Conservation (phyloP, 1,140 invertebrate genomes). For the Danaus melanippus region DNA sequence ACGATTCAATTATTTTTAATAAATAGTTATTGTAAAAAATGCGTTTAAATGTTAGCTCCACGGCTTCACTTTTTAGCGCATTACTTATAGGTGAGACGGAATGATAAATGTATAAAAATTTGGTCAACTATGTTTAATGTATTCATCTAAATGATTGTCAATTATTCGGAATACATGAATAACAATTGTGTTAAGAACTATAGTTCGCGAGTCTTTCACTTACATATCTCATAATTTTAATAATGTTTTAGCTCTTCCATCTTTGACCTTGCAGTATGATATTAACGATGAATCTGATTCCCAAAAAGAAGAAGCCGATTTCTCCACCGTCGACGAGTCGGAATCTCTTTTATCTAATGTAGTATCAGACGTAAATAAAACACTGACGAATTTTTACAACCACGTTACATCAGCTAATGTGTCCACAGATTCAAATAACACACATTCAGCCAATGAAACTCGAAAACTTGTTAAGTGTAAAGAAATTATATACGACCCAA, state of each 20-base stretch:
- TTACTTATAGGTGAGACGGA: conserved; percentile 12
- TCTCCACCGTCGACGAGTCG: conserved; percentile 57
- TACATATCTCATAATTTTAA: conserved; percentile 5
- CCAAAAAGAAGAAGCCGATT: conserved; percentile 35
- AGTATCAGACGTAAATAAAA: conserved; percentile 59
- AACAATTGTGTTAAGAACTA: no score
- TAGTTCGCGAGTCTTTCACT: not conserved
- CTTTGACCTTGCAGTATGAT: conserved; percentile 41
- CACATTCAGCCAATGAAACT: conserved; percentile 51
- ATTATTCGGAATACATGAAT: no score
- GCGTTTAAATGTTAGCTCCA: no score
- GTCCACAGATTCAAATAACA: conserved; percentile 44
- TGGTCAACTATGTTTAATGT: conserved; percentile 1
- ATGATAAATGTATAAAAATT: not conserved
- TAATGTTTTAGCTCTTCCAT: conserved; percentile 26
- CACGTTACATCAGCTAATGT: conserved; percentile 56
- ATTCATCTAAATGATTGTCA: no score
- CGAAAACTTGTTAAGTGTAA: conserved; percentile 62
- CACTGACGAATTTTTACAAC: conserved; percentile 52
- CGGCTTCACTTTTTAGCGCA: conserved; percentile 1
- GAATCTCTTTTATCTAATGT: conserved; percentile 58
- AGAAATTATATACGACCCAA: conserved; percentile 46
- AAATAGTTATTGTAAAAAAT: no score
- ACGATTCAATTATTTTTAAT: no score
- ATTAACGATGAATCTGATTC: conserved; percentile 42